phyloP scores from a whole-genome alignment of 2,797 vertebrate species.

The Enteromius afrohamiltoni region DNA sequence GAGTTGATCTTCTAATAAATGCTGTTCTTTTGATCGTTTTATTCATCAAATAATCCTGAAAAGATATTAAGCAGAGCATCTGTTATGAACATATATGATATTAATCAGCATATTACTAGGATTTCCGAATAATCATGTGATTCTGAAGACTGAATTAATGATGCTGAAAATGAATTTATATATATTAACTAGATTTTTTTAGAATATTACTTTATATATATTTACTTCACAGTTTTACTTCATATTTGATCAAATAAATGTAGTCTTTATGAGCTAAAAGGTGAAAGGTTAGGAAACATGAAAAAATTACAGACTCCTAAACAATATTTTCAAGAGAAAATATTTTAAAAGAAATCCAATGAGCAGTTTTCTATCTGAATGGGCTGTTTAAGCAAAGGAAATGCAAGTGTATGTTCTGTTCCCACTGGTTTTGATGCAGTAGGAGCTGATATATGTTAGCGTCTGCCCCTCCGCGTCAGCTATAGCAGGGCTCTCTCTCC shows the following conservation, averaged over 20 bases:
- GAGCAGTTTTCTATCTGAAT: neutral
- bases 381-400: neutral
- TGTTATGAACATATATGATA: neutral
- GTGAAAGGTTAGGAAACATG: neutral
- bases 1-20: neutral
- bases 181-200: neutral
- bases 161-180: neutral
- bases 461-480: slow-evolving; percentile 34
- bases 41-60: neutral
- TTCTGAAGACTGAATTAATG: neutral
- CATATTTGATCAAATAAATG: neutral
- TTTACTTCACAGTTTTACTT: neutral
- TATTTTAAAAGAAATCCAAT: neutral
- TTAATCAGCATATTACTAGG: neutral
- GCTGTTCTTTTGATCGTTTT: neutral
- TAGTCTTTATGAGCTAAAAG: neutral
- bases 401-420: neutral
- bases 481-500: slow-evolving; percentile 46
- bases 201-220: neutral
- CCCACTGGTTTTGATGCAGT: slow-evolving; percentile 14
- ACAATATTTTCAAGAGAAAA: neutral
- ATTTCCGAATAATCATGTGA: neutral
- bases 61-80: neutral
- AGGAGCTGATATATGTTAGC: slow-evolving; percentile 20
- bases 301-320: neutral